Base-by-base conservation (phyloP, 2,113 vertebrate genomes). In the Mugil cephalus region DNA sequence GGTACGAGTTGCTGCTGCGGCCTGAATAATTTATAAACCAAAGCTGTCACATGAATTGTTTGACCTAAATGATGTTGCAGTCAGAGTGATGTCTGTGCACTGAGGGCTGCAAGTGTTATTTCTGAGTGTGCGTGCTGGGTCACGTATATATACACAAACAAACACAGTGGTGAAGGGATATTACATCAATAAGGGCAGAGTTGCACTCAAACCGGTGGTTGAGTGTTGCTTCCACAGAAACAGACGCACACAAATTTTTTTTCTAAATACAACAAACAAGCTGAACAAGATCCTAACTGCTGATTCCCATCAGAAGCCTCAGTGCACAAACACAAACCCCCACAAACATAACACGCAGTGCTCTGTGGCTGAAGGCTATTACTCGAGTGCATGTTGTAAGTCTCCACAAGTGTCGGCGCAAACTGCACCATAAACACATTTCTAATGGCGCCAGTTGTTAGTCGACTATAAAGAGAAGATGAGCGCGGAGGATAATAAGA, bases 381-480 rank as follows among this genome's bases (percentile, higher is more conserved):
- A 81, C 59, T 51, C 9, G 0, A 78, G 43, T 42, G 64, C 66
- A 64, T 52, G 52, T 38, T 71, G 42, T 30, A 69, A 43, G 69
- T 17, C 69, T 60, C 43, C 61, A 53, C 8, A 43, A 54, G 50
- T 54, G 68, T 21, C 39, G 15, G 65, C 30, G 64, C 61, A 65
- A 83, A 77, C 58, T 59, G 74, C 60, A 61, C 30, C 42, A 66
- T 74, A 50, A 85, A 78, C 74, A 82, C 59, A 83, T 89, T 85
- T 70, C 48, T 82, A 83, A 87, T 77, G 61, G 76, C 68, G 34
- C 19, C 56, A 13, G 48, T 48, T 42, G 59, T 66, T 59, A 70
- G 62, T 46, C 4, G 14, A 62, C 71, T 45, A 62, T 34, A 84
- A 79, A 75, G 72, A 54, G 10, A 59, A 82, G 74, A 68, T 64